Percentiles rank a stretch among this genome's conserved stretches.
Evolutionary conservation across 2,888 invertebrate genomes (phyloP).

Genomic region (Perdita meconis): DNA sequence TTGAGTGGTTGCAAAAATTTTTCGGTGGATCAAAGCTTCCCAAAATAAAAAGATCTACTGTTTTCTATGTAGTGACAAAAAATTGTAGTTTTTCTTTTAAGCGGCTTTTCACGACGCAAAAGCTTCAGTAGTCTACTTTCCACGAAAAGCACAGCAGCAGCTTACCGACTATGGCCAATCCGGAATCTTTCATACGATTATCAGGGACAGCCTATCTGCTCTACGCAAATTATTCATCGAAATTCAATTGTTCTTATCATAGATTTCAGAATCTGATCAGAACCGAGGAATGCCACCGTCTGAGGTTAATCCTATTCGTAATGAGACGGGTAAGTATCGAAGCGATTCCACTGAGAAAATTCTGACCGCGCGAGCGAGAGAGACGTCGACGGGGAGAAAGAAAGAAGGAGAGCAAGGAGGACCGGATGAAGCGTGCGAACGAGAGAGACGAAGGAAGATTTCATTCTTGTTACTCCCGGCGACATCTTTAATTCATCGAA

Average conservation of each 20-base stretch:
- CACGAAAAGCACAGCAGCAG: no score
- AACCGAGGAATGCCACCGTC: slow-evolving; percentile 34
- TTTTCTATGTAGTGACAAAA: neutral
- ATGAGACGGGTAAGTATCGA: slow-evolving; percentile 68
- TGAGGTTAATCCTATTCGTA: slow-evolving; percentile 75
- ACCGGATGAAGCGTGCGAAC: slow-evolving; percentile 33
- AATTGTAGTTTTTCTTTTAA: no score
- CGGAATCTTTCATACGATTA: neutral
- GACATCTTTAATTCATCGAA: slow-evolving; percentile 84
- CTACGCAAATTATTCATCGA: slow-evolving; percentile 31
- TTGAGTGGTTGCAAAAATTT: neutral
- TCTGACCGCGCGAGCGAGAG: slow-evolving; percentile 7
- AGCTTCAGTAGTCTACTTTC: no score
- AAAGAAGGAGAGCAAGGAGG: slow-evolving; percentile 42
- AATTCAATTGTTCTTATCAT: slow-evolving; percentile 40
- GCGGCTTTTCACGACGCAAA: no score
- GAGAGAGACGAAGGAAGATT: slow-evolving; percentile 67
- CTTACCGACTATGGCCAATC: no score
- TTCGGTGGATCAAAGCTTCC: neutral
- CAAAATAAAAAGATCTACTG: no score
- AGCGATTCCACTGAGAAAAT: slow-evolving; percentile 52
- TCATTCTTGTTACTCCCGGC: slow-evolving; percentile 82
- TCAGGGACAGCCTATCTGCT: slow-evolving; percentile 19
- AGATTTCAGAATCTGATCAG: slow-evolving; percentile 23
- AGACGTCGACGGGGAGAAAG: slow-evolving; percentile 13